Base-by-base conservation (phyloP, 2,113 vertebrate genomes). In the Trogon melanurus region DNA sequence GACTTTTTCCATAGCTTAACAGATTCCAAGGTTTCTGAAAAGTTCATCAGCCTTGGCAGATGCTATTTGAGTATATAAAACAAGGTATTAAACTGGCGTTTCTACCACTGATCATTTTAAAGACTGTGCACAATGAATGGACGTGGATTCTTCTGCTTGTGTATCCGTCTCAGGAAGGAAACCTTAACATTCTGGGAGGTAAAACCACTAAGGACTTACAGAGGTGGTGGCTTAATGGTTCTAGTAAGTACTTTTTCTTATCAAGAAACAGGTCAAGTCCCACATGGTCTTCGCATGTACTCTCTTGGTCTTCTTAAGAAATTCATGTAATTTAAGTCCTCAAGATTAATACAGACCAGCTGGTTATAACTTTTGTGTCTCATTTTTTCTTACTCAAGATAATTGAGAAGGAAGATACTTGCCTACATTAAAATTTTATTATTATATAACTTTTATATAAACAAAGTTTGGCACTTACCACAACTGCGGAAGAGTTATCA, bases 201-300 rank as follows among this genome's bases (percentile, higher is more conserved):
- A 60, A 78, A 74, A 62, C 8, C 81, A 6, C 17, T 87, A 67
- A 78, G n/a, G 36, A 45, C 9, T 50, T 89, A 48, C 5, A 72
- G 21, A 44, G 11, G 26, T 50, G 47, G 61, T 7, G 9, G 8
- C 4, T 50, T 78, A 56, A 66, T 20, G 8, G 19, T 82, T 67
- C 53, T 23, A 60, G 16, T 13, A 69, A 69, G 50, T 73, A 36
- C 14, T 53, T 64, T n/a, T 45, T 10, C 34, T 88, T 53, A 47
- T 10, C 41, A 72, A 89, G 67, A 41, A 94, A 62, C 14, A 57
- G 26, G 13, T 15, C 23, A 78, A 76, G 16, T n/a, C n/a, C n/a
- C 27, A 29, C 4, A 8, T 14, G 1, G 4, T 64, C 16, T 83
- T 75, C 51, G 7, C 30, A 57, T 2, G 0, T 57, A 48, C 6